Percentiles rank a stretch among this genome's conserved stretches.
phyloP scores from a whole-genome alignment of 1,140 invertebrate species.

The Reticulitermes speratus region DNA sequence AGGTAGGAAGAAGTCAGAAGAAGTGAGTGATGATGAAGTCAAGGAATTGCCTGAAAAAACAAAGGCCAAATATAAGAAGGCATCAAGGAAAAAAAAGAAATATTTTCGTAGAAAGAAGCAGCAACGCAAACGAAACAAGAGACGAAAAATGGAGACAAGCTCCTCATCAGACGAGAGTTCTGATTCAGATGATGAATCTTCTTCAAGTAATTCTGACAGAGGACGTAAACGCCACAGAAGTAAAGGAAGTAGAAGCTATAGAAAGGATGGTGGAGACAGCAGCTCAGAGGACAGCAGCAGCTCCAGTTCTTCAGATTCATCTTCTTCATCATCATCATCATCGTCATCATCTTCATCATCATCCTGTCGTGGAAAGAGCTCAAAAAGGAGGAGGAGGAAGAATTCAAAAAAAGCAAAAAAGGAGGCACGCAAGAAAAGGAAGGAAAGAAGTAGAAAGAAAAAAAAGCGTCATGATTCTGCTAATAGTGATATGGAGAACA shows the following conservation, averaged over 20 bases:
- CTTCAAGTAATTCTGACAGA: constrained; percentile 21
- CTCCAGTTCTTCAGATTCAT: not conserved
- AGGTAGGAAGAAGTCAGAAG: not conserved
- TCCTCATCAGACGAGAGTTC: constrained; percentile 21
- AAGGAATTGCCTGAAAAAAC: not conserved
- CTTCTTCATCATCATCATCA: not conserved
- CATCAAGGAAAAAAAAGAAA: constrained; percentile 24
- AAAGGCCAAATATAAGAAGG: constrained; percentile 2
- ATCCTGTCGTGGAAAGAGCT: constrained; percentile 1
- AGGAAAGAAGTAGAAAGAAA: not conserved
- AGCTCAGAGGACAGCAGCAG: constrained; percentile 22
- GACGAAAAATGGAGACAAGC: not conserved
- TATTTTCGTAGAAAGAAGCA: constrained; percentile 22
- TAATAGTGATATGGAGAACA: constrained; percentile 21
- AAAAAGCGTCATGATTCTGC: not conserved
- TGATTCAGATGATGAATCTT: constrained; percentile 15
- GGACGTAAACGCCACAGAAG: constrained; percentile 4
- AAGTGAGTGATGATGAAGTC: not conserved
- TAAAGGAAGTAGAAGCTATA: not conserved
- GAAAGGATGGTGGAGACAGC: not conserved
- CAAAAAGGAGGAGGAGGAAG: constrained; percentile 27
- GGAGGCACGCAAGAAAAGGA: constrained; percentile 23
- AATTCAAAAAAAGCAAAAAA: constrained; percentile 15
- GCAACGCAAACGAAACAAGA: not conserved
- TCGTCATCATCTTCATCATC: constrained; percentile 20